A percentile compares a stretch with the other conserved stretches of the same genome.
Evolutionary conservation across 2,888 invertebrate species (phyloP).

Genomic region (Abrostola triplasia): DNA sequence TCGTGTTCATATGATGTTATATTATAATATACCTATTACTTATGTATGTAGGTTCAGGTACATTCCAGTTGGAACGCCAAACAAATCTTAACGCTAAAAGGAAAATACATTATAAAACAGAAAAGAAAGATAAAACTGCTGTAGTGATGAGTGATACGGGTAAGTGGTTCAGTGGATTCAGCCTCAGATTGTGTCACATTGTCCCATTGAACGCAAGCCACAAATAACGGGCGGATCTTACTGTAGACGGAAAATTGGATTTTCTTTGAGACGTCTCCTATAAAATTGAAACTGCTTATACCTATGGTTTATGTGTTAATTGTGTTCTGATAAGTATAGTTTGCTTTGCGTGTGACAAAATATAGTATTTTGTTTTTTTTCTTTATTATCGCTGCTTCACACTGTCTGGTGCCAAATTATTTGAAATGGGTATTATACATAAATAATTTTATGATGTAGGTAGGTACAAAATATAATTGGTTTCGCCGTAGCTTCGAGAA

Average conservation of each 20-base stretch:
- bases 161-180: constrained; percentile 54
- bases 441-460: no score
- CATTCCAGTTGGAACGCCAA: neutral
- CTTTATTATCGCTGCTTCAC: no score
- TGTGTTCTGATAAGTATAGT: constrained; percentile 15
- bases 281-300: constrained; percentile 61
- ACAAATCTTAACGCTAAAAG: neutral
- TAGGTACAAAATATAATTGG: no score
- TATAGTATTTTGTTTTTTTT: neutral
- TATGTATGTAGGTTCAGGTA: no score
- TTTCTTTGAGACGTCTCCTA: constrained; percentile 63
- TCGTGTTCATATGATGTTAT: no score
- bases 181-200: constrained; percentile 67
- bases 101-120: constrained; percentile 4
- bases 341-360: constrained; percentile 3
- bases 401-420: no score
- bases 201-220: constrained; percentile 70
- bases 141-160: constrained; percentile 47
- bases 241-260: constrained; percentile 70
- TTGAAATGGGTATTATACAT: no score
- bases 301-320: constrained; percentile 39
- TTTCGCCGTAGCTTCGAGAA: no score
- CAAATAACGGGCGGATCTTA: constrained; percentile 69
- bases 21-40: no score
- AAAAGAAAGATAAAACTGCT: constrained; percentile 27